Percentiles rank a stretch among this genome's conserved stretches.
These are phyloP conservation scores for Nerophis ophidion DNA, from an alignment of 2,113 vertebrate genomes.

Conservation along the genomic window DNA sequence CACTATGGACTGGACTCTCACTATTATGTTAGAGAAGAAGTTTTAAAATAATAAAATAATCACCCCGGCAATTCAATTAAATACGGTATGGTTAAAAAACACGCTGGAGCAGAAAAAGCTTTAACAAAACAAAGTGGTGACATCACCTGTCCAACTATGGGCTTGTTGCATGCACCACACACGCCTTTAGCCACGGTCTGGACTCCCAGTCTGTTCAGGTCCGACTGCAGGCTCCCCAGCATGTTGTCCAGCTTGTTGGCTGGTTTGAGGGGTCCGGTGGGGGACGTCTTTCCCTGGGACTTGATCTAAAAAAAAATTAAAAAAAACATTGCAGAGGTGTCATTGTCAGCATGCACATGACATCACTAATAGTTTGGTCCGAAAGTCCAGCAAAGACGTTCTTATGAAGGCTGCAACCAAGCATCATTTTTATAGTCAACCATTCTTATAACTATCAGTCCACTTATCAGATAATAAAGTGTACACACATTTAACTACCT, in stretches of 20 bases:
- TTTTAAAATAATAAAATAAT: no score
- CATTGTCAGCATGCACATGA: neutral
- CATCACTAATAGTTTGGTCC: neutral
- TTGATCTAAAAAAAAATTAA: slow-evolving; percentile 77
- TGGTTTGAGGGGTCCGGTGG: slow-evolving; percentile 75
- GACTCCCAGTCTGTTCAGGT: slow-evolving; percentile 89
- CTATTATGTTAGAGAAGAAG: no score
- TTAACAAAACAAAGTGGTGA: neutral
- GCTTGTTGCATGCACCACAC: slow-evolving; percentile 95
- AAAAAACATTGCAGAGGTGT: slow-evolving; percentile 11
- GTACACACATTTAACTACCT: no score
- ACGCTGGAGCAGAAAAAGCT: no score
- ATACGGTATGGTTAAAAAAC: no score
- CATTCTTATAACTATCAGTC: no score
- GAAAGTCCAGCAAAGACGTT: neutral
- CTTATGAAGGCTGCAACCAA: no score
- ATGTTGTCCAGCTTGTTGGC: slow-evolving; percentile 95
- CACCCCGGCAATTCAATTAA: no score
- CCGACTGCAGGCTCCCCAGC: slow-evolving; percentile 91
- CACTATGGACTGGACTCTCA: no score
- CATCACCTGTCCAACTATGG: slow-evolving; percentile 89
- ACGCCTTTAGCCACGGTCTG: slow-evolving; percentile 92
- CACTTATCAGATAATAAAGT: no score
- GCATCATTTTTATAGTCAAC: no score
- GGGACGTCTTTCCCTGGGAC: slow-evolving; percentile 80